These are phyloP conservation scores for Drosophila melanogaster DNA, from an alignment of 1,140 invertebrate species.

Conservation along the genomic window Release_6_plus_ISO1_MT NT_033777.3:27368001-27368500, in stretches of 20 bases:
- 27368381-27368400: slow-evolving; percentile 69
- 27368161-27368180: slow-evolving; percentile 48
- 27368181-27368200: slow-evolving; percentile 48
- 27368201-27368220: slow-evolving; percentile 33
- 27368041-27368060: slow-evolving; percentile 13
- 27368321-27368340: slow-evolving; percentile 28
- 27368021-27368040: slow-evolving; percentile 8
- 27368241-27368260: slow-evolving; percentile 77
- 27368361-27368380: slow-evolving; percentile 79
- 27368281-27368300: slow-evolving; percentile 39
- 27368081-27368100: slow-evolving; percentile 11
- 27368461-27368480: slow-evolving; percentile 42
- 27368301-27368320: neutral
- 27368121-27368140: neutral
- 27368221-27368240: slow-evolving; percentile 22
- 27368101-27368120: slow-evolving; percentile 9
- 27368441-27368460: slow-evolving; percentile 67
- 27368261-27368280: slow-evolving; percentile 49
- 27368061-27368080: slow-evolving; percentile 9
- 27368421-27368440: neutral
- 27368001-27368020: slow-evolving; percentile 71
- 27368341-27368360: slow-evolving; percentile 76
- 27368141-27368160: slow-evolving; percentile 17
- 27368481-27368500: slow-evolving; percentile 26
- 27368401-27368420: slow-evolving; percentile 69